Percentiles rank a stretch among this genome's conserved stretches.
Evolutionary conservation across 2,888 invertebrate genomes (phyloP).

Genomic region (Drosophila quinaria): DNA sequence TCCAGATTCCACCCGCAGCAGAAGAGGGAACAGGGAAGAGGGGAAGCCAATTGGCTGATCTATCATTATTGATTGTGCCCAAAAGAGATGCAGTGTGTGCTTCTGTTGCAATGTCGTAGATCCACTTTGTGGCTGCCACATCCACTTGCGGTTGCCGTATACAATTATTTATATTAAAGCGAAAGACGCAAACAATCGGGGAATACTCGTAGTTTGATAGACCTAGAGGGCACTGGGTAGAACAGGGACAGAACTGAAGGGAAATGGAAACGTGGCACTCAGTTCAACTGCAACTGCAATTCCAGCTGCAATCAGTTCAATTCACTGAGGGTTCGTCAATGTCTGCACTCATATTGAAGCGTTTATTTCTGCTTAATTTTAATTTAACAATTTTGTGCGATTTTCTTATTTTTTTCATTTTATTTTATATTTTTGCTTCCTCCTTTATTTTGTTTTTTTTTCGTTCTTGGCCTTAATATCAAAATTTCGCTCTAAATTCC

Average conservation of each 20-base stretch:
- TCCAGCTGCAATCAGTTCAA: slow-evolving; percentile 32
- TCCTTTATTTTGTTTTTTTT: slow-evolving; percentile 50
- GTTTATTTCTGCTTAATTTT: slow-evolving; percentile 82
- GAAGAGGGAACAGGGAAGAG: too few relatives aligned
- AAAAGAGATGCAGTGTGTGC: slow-evolving; percentile 60
- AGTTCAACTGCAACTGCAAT: slow-evolving; percentile 18
- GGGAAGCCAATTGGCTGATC: slow-evolving; percentile 59
- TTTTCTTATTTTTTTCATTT: slow-evolving; percentile 49
- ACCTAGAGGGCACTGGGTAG: slow-evolving; percentile 15
- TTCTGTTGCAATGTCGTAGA: slow-evolving; percentile 43
- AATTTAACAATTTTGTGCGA: slow-evolving; percentile 68
- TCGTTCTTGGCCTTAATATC: slow-evolving; percentile 75
- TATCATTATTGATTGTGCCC: slow-evolving; percentile 83
- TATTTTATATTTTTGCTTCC: slow-evolving; percentile 45
- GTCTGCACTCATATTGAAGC: slow-evolving; percentile 63
- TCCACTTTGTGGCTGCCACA: slow-evolving; percentile 51
- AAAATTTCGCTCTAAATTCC: slow-evolving; percentile 83
- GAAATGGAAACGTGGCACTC: not conserved
- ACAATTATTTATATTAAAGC: slow-evolving; percentile 77
- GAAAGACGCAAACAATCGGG: slow-evolving; percentile 26
- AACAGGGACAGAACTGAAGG: not conserved
- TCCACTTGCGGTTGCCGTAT: slow-evolving; percentile 61
- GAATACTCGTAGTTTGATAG: slow-evolving; percentile 23
- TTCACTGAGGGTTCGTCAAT: slow-evolving; percentile 26
- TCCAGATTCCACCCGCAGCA: not conserved